phyloP scores from a whole-genome alignment of 2,797 vertebrate genomes.

The Ctenochaetus hawaiiensis region DNA sequence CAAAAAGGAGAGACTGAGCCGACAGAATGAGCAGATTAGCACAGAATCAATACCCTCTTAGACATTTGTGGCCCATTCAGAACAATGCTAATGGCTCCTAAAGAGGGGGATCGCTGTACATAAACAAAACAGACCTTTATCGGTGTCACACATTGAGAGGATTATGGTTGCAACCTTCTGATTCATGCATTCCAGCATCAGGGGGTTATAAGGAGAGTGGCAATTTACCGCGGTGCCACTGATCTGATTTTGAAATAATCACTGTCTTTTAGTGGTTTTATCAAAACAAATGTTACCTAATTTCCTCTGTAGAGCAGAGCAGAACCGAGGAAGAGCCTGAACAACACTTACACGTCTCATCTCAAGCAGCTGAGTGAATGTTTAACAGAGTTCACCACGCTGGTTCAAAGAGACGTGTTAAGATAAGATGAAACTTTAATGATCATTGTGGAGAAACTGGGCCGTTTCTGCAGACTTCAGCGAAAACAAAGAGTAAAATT shows the following conservation, averaged over 20 bases:
- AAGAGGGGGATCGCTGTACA: slow-evolving; percentile 8
- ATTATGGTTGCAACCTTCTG: slow-evolving; percentile 1
- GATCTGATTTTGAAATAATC: slow-evolving; percentile 33
- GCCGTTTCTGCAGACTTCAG: not conserved
- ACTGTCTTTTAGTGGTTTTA: slow-evolving; percentile 31
- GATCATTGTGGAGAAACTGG: slow-evolving; percentile 41
- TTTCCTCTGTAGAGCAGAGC: slow-evolving; percentile 30
- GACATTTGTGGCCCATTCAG: slow-evolving; percentile 21
- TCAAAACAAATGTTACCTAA: slow-evolving; percentile 56
- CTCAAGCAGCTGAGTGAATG: slow-evolving; percentile 55
- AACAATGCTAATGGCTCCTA: slow-evolving; percentile 16
- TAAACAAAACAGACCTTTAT: not conserved
- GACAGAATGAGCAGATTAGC: slow-evolving; percentile 20
- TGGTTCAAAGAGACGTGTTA: slow-evolving; percentile 47
- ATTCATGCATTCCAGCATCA: slow-evolving; percentile 23
- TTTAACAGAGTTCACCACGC: slow-evolving; percentile 51
- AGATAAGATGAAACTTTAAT: slow-evolving; percentile 71
- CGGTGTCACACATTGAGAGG: not conserved
- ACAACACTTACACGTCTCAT: slow-evolving; percentile 24
- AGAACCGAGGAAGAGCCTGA: slow-evolving; percentile 40
- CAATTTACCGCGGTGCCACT: slow-evolving; percentile 9
- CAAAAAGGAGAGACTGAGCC: slow-evolving; percentile 17
- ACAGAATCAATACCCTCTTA: slow-evolving; percentile 11
- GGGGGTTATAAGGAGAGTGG: slow-evolving; percentile 10
- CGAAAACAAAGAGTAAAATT: not conserved